Conservation (phyloP, 2,797 vertebrate genomes). For the Fratercula arctica region DNA sequence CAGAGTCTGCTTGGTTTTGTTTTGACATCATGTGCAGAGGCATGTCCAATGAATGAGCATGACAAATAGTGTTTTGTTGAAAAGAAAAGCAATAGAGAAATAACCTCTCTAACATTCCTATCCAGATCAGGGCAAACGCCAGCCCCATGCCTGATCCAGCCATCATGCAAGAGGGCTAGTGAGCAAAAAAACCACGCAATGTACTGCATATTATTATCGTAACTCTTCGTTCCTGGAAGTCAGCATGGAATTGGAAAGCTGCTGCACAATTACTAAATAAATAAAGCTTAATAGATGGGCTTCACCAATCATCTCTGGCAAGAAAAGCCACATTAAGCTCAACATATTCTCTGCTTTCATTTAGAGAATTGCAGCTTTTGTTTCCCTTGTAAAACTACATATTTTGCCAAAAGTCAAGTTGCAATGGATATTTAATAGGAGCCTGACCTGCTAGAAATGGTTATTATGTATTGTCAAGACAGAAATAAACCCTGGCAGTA, state of each 20-base stretch:
- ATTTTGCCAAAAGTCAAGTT: constrained; percentile 49
- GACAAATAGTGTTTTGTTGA: neutral
- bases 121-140: neutral
- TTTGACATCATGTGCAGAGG: neutral
- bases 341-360: constrained; percentile 21
- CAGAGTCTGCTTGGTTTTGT: neutral
- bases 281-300: constrained; percentile 43
- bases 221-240: constrained; percentile 24
- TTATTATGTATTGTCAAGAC: constrained; percentile 47
- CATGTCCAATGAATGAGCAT: neutral
- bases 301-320: constrained; percentile 42
- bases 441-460: constrained; percentile 35
- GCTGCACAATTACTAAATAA: constrained; percentile 28
- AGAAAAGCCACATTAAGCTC: constrained; percentile 33
- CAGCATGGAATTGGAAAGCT: constrained; percentile 35
- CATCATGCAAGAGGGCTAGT: neutral
- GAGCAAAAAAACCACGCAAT: neutral
- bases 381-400: constrained; percentile 44
- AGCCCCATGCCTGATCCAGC: neutral
- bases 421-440: constrained; percentile 51
- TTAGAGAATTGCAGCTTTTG: constrained; percentile 47
- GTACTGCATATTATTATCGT: neutral
- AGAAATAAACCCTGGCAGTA: constrained; percentile 47
- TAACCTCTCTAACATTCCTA: neutral
- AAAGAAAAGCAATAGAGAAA: neutral